Conservation (phyloP, 2,113 vertebrate genomes). For the Macquaria australasica region DNA sequence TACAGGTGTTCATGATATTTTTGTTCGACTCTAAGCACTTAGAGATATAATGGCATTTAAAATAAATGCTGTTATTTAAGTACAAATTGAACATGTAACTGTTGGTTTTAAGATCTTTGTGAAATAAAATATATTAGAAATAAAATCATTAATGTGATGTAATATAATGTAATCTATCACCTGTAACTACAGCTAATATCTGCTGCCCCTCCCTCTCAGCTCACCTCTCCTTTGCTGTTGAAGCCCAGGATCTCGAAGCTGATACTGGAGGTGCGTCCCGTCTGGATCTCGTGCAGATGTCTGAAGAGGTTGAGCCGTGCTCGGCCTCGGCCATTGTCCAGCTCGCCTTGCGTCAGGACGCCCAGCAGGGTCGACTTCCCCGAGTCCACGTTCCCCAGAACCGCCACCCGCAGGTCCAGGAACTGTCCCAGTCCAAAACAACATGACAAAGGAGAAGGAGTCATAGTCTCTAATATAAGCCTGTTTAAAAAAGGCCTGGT, state of each 20-base stretch:
- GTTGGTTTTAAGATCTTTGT: no score
- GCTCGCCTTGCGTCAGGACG: slow-evolving; percentile 95
- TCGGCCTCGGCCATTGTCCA: slow-evolving; percentile 95
- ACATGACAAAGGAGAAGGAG: neutral
- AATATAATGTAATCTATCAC: no score
- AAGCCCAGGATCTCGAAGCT: slow-evolving; percentile 98
- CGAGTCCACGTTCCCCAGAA: slow-evolving; percentile 95
- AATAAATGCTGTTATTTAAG: no score
- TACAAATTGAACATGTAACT: no score
- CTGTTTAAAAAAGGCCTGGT: neutral
- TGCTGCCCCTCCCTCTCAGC: no score
- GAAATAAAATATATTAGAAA: no score
- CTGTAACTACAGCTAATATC: neutral
- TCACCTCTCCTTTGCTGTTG: slow-evolving; percentile 98
- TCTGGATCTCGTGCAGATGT: slow-evolving; percentile 97
- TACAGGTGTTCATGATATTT: no score
- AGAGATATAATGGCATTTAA: no score
- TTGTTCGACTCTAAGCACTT: no score
- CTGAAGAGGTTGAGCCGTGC: slow-evolving; percentile 97
- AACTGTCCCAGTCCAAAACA: slow-evolving; percentile 82
- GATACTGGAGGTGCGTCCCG: slow-evolving; percentile 96
- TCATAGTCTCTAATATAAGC: neutral
- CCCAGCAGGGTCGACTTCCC: slow-evolving; percentile 96
- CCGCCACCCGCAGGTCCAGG: slow-evolving; percentile 96
- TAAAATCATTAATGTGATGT: no score